Evolutionary conservation across 2,888 invertebrate species (phyloP).

Genomic region (Eupithecia inturbata): DNA sequence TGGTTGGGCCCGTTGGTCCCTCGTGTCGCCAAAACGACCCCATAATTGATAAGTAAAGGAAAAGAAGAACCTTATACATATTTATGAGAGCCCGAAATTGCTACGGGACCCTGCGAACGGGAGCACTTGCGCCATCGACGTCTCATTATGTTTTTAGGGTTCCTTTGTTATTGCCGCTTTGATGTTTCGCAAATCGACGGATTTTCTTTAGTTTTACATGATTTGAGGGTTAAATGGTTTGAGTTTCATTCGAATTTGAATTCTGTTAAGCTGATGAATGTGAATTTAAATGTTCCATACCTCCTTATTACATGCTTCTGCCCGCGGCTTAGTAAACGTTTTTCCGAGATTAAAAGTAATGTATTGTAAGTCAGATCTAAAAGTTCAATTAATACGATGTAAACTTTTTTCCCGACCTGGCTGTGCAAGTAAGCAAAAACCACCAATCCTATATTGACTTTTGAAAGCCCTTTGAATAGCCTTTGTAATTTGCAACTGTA

Average conservation of each 20-base stretch:
- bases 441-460: too few relatives aligned
- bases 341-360: neutral
- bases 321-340: neutral
- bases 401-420: too few relatives aligned
- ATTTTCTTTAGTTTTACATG: constrained; percentile 67
- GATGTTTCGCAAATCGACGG: constrained; percentile 77
- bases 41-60: constrained; percentile 85
- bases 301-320: neutral
- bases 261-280: neutral
- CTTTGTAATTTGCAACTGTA: too few relatives aligned
- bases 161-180: constrained; percentile 80
- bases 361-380: too few relatives aligned
- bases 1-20: constrained; percentile 64
- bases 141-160: constrained; percentile 82
- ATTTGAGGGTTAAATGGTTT: constrained; percentile 57
- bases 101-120: constrained; percentile 80
- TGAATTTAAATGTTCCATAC: constrained; percentile 1
- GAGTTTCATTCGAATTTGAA: constrained; percentile 24
- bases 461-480: too few relatives aligned
- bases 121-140: constrained; percentile 76
- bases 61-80: constrained; percentile 83
- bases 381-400: too few relatives aligned
- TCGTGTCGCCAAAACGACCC: constrained; percentile 78
- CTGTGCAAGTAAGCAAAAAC: too few relatives aligned
- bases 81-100: constrained; percentile 82